Percentiles rank a stretch among this genome's conserved stretches.
phyloP scores from a whole-genome alignment of 2,113 vertebrate genomes.

The Montifringilla adamsi region DNA sequence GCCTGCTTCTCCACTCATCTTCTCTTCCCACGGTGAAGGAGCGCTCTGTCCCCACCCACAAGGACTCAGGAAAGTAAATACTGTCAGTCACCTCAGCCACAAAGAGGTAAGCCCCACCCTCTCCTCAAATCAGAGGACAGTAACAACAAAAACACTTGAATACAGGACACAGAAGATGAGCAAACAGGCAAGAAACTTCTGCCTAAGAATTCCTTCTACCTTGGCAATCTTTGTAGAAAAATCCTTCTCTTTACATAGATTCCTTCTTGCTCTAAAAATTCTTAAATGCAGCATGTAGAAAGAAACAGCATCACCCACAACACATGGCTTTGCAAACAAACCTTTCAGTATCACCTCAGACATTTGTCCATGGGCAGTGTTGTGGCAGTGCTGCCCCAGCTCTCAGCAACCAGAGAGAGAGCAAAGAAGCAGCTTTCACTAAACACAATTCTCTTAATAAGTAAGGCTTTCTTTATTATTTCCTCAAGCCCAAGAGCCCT shows the following conservation, averaged over 20 bases:
- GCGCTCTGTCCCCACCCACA: conserved; percentile 16
- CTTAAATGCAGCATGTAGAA: not conserved
- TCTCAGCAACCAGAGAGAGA: not conserved
- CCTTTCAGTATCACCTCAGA: not conserved
- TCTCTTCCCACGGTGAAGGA: not conserved
- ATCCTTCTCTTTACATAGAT: not conserved
- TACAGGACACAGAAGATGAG: not conserved
- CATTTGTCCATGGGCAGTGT: not conserved
- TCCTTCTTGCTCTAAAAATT: not conserved
- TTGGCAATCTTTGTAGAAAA: not conserved
- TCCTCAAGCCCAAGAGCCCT: not conserved
- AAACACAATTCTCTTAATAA: not conserved
- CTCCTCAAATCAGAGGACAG: not conserved
- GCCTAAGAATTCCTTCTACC: not conserved
- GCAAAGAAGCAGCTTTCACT: not conserved
- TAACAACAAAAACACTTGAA: not conserved
- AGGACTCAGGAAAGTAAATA: not conserved
- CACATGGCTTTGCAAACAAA: not conserved
- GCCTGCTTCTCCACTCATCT: not conserved
- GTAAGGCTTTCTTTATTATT: not conserved
- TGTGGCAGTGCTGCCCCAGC: not conserved
- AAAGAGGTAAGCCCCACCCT: conserved; percentile 35
- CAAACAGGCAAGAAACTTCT: not conserved
- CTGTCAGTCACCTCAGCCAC: conserved; percentile 14
- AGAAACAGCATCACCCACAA: not conserved